phyloP scores from a whole-genome alignment of 2,888 invertebrate genomes.

The Heliconius erato region DNA sequence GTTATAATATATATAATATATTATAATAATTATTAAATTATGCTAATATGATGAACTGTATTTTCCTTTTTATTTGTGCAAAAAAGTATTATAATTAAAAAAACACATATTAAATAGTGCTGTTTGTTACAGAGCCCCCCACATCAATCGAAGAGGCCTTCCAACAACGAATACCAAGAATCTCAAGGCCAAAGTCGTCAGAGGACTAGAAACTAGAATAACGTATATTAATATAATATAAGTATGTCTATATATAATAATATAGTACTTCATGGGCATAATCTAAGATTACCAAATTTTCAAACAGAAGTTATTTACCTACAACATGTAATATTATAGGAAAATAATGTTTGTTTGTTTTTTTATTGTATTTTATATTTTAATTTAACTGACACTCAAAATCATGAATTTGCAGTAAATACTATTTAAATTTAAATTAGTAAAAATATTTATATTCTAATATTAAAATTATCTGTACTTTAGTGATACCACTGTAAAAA shows the following conservation, averaged over 20 bases:
- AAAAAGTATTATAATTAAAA: neutral
- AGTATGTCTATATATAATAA: slow-evolving; percentile 21
- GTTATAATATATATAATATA: too few species aligned
- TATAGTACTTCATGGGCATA: slow-evolving; percentile 42
- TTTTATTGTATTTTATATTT: neutral
- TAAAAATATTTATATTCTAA: slow-evolving; percentile 59
- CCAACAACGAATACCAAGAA: slow-evolving; percentile 63
- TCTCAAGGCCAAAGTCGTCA: slow-evolving; percentile 61
- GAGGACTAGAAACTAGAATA: slow-evolving; percentile 69
- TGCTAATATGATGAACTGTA: too few species aligned
- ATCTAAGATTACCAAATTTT: slow-evolving; percentile 47
- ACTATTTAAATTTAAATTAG: slow-evolving; percentile 44
- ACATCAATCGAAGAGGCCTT: slow-evolving; percentile 62
- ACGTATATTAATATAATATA: neutral
- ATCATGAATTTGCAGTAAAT: neutral
- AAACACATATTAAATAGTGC: neutral
- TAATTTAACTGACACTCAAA: neutral
- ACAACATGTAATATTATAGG: neutral
- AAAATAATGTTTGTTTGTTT: neutral
- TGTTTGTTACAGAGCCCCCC: slow-evolving; percentile 63
- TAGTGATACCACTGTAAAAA: slow-evolving; percentile 60
- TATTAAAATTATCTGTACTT: slow-evolving; percentile 61
- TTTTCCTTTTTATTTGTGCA: neutral
- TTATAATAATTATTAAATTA: too few species aligned
- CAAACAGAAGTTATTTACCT: slow-evolving; percentile 18